Percentiles rank a stretch among this genome's conserved stretches.
These are phyloP conservation scores for Melitaea cinxia DNA, from an alignment of 1,140 invertebrate genomes.

Conservation along the genomic window DNA sequence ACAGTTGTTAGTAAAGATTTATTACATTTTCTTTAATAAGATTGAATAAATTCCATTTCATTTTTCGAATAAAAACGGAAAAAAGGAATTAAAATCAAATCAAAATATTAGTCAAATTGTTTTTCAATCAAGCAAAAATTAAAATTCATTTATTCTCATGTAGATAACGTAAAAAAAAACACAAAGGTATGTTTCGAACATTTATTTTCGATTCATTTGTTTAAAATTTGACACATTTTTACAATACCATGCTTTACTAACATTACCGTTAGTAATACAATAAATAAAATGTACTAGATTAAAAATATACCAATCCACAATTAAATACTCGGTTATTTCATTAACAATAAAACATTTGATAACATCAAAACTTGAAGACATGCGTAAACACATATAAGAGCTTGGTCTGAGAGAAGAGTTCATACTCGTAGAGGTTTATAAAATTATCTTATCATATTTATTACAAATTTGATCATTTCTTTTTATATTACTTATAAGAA, in stretches of 20 bases:
- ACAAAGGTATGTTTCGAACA: slow-evolving; percentile 60
- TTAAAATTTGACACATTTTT: slow-evolving; percentile 35
- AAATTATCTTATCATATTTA: slow-evolving; percentile 57
- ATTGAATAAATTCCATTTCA: no score
- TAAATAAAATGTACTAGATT: slow-evolving; percentile 22
- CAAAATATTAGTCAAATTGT: no score
- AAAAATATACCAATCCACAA: slow-evolving; percentile 26
- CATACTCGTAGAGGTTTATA: slow-evolving; percentile 58
- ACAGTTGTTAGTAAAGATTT: no score
- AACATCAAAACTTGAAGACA: slow-evolving; percentile 7
- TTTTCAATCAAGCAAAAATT: no score
- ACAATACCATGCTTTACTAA: slow-evolving; percentile 34
- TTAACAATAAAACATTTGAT: slow-evolving; percentile 10
- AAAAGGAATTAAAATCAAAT: no score
- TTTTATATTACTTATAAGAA: slow-evolving; percentile 69
- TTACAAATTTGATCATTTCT: slow-evolving; percentile 69
- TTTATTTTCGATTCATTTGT: slow-evolving; percentile 60
- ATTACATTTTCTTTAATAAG: no score
- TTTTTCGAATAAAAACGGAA: no score
- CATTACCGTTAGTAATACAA: slow-evolving; percentile 30
- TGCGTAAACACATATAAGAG: slow-evolving; percentile 26
- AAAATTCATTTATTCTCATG: no score
- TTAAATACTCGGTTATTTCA: slow-evolving; percentile 22
- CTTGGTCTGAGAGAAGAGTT: slow-evolving; percentile 61
- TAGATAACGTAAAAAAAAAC: background rate